Base-by-base conservation (phyloP, 2,797 vertebrate species). In the Lophius americanus region DNA sequence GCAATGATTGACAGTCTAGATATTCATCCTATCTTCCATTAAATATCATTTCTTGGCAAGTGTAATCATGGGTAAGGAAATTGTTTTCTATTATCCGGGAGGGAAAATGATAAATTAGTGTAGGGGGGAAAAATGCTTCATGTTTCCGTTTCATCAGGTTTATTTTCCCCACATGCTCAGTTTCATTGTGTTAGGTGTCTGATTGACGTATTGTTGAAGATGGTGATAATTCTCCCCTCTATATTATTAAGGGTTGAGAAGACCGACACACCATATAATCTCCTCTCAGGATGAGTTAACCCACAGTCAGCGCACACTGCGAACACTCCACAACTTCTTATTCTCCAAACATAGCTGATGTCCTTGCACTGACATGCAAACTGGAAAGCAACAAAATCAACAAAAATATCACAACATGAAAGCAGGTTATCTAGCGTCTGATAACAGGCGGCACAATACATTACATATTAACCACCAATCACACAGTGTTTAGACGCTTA, bases 101-200 rank as follows among this genome's bases (percentile, higher is more conserved):
- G 79, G 86, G 88, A 90, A 87, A 87, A 91, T 89, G 82, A 91
- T 89, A 73, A 90, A 90, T 91, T 85, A 83, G 79, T 79, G 68
- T 62, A 72, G 53, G 57, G 63, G 52, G 60, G n/a, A 10, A 73
- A 82, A 81, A 78, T 79, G 68, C 87, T 85, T 90, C 86, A 87
- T 81, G 84, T 83, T 86, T 87, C 82, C 82, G 62, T 82, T 85
- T 85, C 76, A 84, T 85, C 57, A 35, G 70, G 51, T 49, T 76
- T 72, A 84, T 85, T 91, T 90, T 87, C 70, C 78, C 83, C 88
- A 85, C 69, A 3, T 54, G 76, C 70, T 80, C 79, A 62, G 55
- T 75, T 85, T 85, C 84, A 84, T 88, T 89, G 88, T 85, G 81
- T 80, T 63, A 35, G 61, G 64, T 62, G 64, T 87, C 66, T 85